phyloP scores from a whole-genome alignment of 2,113 vertebrate genomes.

The Nettapus auritus region DNA sequence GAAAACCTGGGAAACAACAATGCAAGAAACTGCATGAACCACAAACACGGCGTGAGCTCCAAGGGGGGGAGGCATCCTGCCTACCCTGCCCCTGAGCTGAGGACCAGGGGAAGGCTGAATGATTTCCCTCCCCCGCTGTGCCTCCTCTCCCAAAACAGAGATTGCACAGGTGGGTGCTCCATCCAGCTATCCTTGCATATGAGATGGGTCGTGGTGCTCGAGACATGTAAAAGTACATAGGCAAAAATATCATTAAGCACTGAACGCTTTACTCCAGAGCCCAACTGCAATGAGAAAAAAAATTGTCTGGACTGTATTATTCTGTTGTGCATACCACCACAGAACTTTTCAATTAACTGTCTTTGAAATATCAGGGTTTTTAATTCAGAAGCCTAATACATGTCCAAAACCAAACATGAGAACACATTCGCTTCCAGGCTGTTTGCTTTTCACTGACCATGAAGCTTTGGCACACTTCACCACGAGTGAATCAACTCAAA shows the following conservation, averaged over 20 bases:
- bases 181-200: background rate
- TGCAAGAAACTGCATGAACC: background rate
- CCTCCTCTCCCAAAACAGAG: background rate
- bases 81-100: background rate
- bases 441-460: slow-evolving; percentile 41
- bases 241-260: background rate
- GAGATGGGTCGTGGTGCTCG: background rate
- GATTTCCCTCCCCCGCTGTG: background rate
- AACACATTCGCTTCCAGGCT: background rate
- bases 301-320: background rate
- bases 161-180: rapidly evolving
- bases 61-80: background rate
- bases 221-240: background rate
- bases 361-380: background rate
- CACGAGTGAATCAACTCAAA: background rate
- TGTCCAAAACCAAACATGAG: slow-evolving; percentile 16
- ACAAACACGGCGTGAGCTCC: background rate
- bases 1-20: slow-evolving; percentile 28
- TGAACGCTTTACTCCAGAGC: background rate
- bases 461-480: background rate
- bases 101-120: background rate
- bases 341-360: background rate
- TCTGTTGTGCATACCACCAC: background rate
- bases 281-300: background rate
- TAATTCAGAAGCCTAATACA: background rate